Evolutionary conservation across 2,888 invertebrate genomes (phyloP).

Genomic region (Tricholauxania praeusta): DNA sequence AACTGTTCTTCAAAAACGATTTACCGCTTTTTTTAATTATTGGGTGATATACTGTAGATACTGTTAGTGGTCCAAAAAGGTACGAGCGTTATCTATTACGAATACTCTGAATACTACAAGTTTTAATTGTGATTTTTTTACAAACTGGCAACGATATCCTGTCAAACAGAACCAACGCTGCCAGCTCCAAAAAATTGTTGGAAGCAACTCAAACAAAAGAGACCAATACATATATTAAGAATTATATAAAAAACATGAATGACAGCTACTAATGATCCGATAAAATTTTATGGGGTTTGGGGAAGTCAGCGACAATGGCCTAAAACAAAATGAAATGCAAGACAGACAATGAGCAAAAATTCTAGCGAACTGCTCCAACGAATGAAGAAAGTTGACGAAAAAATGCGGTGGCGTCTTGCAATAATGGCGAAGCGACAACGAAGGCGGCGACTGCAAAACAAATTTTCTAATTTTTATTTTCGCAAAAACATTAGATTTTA

Average conservation of each 20-base stretch:
- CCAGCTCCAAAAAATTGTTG: too few relatives aligned
- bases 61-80: too few relatives aligned
- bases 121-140: too few relatives aligned
- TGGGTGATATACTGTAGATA: too few relatives aligned
- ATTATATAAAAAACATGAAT: constrained; percentile 42
- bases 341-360: constrained; percentile 29
- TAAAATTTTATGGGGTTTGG: constrained; percentile 13
- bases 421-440: constrained; percentile 27
- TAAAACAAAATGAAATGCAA: constrained; percentile 26
- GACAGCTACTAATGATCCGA: constrained; percentile 40
- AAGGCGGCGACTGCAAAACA: constrained; percentile 11
- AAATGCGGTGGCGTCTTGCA: constrained; percentile 54
- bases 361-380: constrained; percentile 30
- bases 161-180: too few relatives aligned
- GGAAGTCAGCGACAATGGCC: neutral
- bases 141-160: too few relatives aligned
- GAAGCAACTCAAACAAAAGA: constrained; percentile 4
- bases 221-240: constrained; percentile 42
- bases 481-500: neutral
- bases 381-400: constrained; percentile 37
- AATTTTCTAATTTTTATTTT: neutral
- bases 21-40: too few relatives aligned
- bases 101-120: too few relatives aligned
- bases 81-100: too few relatives aligned
- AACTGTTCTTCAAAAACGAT: too few relatives aligned